Evolutionary conservation across 2,113 vertebrate genomes (phyloP).

Genomic region (Morone chrysops): DNA sequence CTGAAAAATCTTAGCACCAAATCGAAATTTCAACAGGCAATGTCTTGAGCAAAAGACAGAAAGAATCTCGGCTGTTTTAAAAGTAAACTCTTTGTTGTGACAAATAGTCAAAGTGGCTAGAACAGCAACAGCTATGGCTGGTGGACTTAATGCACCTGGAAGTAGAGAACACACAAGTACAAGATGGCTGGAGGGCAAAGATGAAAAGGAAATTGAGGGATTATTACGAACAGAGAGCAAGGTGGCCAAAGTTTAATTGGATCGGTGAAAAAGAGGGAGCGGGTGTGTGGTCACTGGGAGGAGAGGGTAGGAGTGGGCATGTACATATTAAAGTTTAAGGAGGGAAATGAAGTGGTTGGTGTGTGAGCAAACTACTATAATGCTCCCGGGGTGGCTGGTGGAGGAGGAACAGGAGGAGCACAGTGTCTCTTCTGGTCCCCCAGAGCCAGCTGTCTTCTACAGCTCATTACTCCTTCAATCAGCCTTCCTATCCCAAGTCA

Average conservation of each 20-base stretch:
- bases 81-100: background rate
- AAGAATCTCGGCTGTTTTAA: no score
- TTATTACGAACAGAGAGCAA: slow-evolving; percentile 45
- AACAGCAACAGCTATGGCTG: background rate
- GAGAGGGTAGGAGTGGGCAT: slow-evolving; percentile 29
- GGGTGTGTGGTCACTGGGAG: slow-evolving; percentile 5
- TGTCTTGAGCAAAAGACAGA: background rate
- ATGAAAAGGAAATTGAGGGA: slow-evolving; percentile 56
- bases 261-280: slow-evolving; percentile 35
- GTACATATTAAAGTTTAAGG: slow-evolving; percentile 64
- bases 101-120: background rate
- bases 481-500: slow-evolving; percentile 42
- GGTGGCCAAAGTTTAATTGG: slow-evolving; percentile 61
- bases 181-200: slow-evolving; percentile 27
- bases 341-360: slow-evolving; percentile 48
- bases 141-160: background rate
- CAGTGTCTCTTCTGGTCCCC: slow-evolving; percentile 30
- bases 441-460: slow-evolving; percentile 39
- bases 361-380: slow-evolving; percentile 24
- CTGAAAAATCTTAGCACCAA: no score
- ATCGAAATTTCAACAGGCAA: background rate
- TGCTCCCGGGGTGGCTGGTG: slow-evolving; percentile 20
- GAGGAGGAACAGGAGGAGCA: slow-evolving; percentile 31
- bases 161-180: background rate
- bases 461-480: slow-evolving; percentile 72